phyloP scores from a whole-genome alignment of 2,113 vertebrate species.

The Caracal caracal region DNA sequence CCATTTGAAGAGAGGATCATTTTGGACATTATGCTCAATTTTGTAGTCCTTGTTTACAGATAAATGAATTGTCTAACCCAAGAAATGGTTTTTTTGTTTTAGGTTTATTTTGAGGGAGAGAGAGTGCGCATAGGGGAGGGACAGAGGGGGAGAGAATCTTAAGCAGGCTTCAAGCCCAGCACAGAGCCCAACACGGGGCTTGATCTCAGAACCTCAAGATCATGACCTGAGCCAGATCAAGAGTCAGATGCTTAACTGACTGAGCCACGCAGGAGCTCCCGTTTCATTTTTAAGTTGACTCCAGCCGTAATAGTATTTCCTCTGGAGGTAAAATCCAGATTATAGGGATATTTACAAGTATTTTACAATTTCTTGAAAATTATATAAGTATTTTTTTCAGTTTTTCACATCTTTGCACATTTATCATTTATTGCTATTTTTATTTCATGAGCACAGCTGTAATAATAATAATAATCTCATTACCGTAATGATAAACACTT shows the following conservation, averaged over 20 bases:
- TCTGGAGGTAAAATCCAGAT: neutral
- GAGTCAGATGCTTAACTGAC: too few species aligned
- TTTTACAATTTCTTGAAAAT: conserved; percentile 27
- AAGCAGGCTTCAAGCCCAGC: too few species aligned
- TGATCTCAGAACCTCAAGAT: too few species aligned
- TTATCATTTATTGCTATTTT: conserved; percentile 33
- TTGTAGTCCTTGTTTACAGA: neutral
- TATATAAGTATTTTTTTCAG: neutral
- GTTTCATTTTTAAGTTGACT: neutral
- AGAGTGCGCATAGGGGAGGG: too few species aligned
- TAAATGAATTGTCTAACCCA: neutral
- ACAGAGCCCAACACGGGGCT: too few species aligned
- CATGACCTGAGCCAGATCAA: too few species aligned
- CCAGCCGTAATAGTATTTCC: neutral
- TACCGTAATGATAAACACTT: conserved; percentile 28
- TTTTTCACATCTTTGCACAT: neutral
- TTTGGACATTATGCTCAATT: neutral
- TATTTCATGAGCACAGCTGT: conserved; percentile 30
- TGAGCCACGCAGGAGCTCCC: too few species aligned
- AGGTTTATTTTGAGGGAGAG: too few species aligned
- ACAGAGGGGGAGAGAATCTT: too few species aligned
- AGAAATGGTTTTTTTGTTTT: neutral
- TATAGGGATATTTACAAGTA: conserved; percentile 18
- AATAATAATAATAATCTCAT: conserved; percentile 8
- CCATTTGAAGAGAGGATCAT: neutral